Conservation (phyloP, 2,888 invertebrate genomes). For the Drosophila meridionalis region DNA sequence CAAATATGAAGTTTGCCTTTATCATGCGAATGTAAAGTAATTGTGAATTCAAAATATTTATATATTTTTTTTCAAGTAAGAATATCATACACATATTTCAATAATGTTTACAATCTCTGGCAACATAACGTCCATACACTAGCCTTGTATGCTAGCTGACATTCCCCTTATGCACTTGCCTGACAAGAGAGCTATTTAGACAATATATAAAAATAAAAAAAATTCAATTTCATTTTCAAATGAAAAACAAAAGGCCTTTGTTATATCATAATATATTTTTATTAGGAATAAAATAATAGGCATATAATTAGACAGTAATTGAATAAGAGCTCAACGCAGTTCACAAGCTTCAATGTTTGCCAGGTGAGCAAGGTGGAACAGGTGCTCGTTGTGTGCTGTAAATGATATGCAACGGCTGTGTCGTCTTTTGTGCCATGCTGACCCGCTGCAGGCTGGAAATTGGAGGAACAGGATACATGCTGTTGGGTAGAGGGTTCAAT, state of each 20-base stretch:
- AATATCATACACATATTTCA: no score
- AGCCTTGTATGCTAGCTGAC: not conserved
- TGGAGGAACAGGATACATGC: not conserved
- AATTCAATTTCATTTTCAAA: not conserved
- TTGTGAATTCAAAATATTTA: no score
- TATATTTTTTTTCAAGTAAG: no score
- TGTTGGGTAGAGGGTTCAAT: not conserved
- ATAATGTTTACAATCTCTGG: no score
- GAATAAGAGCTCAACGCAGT: not conserved
- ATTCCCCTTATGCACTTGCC: not conserved
- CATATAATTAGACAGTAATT: not conserved
- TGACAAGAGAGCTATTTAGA: not conserved
- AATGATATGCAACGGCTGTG: slow-evolving; percentile 15
- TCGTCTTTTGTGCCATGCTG: slow-evolving; percentile 6
- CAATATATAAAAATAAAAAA: no score
- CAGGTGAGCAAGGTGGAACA: not conserved
- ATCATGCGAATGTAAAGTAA: no score
- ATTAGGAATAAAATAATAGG: not conserved
- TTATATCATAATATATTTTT: not conserved
- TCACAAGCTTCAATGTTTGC: not conserved
- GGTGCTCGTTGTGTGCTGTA: slow-evolving; percentile 9
- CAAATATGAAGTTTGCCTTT: no score
- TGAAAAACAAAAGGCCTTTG: not conserved
- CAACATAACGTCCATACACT: not conserved
- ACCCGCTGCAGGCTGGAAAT: not conserved